These are phyloP conservation scores for Crotalus adamanteus DNA, from an alignment of 2,797 vertebrate genomes.

Conservation along the genomic window DNA sequence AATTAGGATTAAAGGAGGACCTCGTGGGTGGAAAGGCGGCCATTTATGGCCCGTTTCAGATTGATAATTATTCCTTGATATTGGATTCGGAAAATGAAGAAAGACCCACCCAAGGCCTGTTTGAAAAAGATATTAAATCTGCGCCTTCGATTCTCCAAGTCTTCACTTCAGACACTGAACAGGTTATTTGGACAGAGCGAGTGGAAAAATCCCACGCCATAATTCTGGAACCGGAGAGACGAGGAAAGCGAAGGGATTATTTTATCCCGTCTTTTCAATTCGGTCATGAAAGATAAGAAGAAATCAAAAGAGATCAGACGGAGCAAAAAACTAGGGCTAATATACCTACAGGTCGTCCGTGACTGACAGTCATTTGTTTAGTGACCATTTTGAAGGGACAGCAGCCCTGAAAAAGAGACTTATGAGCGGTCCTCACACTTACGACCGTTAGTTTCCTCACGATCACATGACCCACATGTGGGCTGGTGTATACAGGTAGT, in stretches of 20 bases:
- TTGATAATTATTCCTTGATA: background rate
- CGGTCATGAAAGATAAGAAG: background rate
- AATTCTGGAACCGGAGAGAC: background rate
- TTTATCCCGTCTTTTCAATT: background rate
- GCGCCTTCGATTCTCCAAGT: background rate
- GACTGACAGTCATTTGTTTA: background rate
- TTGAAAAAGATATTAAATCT: background rate
- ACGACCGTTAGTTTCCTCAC: background rate
- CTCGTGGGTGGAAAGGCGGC: background rate
- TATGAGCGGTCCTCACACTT: background rate
- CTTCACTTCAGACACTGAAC: background rate
- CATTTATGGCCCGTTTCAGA: background rate
- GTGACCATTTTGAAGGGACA: background rate
- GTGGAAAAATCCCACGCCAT: background rate
- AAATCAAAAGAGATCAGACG: background rate
- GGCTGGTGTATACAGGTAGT: background rate
- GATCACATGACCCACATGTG: background rate
- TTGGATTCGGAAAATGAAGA: background rate
- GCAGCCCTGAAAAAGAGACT: background rate
- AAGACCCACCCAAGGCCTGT: fast-evolving
- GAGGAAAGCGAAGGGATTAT: background rate
- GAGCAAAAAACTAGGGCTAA: background rate
- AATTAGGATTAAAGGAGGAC: background rate
- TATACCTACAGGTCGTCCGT: background rate
- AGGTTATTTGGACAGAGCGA: background rate